Evolutionary conservation across 2,888 invertebrate species (phyloP).

Genomic region (Spodoptera picta): DNA sequence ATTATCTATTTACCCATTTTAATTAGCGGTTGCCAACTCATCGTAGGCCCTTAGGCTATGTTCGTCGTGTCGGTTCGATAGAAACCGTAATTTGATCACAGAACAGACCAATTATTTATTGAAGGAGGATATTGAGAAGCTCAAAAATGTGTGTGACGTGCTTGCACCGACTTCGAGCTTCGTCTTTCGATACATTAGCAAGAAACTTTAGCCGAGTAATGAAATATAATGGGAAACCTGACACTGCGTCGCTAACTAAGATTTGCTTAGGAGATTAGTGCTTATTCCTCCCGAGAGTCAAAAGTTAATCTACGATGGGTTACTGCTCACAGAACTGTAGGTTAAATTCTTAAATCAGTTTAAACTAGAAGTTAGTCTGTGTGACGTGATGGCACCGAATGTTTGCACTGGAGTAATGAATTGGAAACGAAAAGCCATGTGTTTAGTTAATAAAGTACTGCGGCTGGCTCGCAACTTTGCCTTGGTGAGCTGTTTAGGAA

Average conservation of each 20-base stretch:
- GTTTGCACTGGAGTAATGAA: slow-evolving; percentile 7
- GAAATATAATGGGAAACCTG: slow-evolving; percentile 10
- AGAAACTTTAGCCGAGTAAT: slow-evolving; percentile 18
- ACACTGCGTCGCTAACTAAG: slow-evolving; percentile 17
- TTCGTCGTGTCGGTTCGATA: not conserved
- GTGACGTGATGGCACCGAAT: slow-evolving; percentile 17
- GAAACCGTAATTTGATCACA: slow-evolving; percentile 3
- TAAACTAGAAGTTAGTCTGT: slow-evolving; percentile 2
- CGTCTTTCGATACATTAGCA: slow-evolving; percentile 17
- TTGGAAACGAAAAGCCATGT: slow-evolving; percentile 9
- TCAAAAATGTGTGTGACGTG: not conserved
- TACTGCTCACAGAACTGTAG: slow-evolving; percentile 15
- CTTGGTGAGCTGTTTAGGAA: not conserved
- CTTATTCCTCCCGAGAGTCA: slow-evolving; percentile 12
- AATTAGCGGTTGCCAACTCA: slow-evolving; percentile 12
- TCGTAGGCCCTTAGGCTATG: not conserved
- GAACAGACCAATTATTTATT: slow-evolving; percentile 8
- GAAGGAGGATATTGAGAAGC: slow-evolving; percentile 6
- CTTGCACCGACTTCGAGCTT: not conserved
- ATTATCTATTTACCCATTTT: slow-evolving; percentile 15
- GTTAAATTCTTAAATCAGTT: slow-evolving; percentile 39
- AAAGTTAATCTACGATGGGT: slow-evolving; percentile 34
- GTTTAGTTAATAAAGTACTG: not conserved
- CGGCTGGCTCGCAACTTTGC: not conserved
- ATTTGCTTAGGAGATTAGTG: slow-evolving; percentile 30